Base-by-base conservation (phyloP, 2,797 vertebrate species). In the Lithobates pipiens region DNA sequence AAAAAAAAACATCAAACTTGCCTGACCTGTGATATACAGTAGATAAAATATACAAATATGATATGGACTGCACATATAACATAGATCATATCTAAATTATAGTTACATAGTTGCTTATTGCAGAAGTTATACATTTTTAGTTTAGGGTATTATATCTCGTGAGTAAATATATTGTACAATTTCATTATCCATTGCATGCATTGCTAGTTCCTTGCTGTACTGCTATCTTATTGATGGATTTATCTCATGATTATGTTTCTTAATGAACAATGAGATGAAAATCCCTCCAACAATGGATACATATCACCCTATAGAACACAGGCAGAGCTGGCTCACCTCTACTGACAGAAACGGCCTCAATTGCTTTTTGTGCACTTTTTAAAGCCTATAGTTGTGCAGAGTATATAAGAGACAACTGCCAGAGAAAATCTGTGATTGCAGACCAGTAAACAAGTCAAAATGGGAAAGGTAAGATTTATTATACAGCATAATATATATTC, bases 281-380 rank as follows among this genome's bases (percentile, higher is more conserved):
- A 84, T 84, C 82, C 82, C 46, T 42, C n/a, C 11, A 32, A 77
- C 75, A 84, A 84, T 77, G 74, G 32, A 72, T 42, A 65, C 25
- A 84, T 54, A 18, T 69, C 50, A 78, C 68, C 9, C 68, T 84
- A 69, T 46, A 70, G 42, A 76, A 34, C 9, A 69, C 82, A 84
- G 27, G 32, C 15, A 61, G 34, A 71, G 44, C 50, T 25, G 69
- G 78, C 42, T 73, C 69, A 79, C 76, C 76, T 78, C 76, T 65
- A 29, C 36, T 34, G 76, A 34, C 76, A 63, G 68, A 84, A 72
- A 77, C 44, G 83, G 76, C 83, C 76, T 73, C 83, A 72, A 10
- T 63, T 79, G 83, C 83, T 74, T 85, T 79, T 79, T 67, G 27
- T 78, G 76, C 83, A 85, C 69, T 71, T 85, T 84, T 73, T 74